Percentiles rank a stretch among this genome's conserved stretches.
Conservation (phyloP, 2,888 invertebrate genomes). For the Phengaris alcon region DNA sequence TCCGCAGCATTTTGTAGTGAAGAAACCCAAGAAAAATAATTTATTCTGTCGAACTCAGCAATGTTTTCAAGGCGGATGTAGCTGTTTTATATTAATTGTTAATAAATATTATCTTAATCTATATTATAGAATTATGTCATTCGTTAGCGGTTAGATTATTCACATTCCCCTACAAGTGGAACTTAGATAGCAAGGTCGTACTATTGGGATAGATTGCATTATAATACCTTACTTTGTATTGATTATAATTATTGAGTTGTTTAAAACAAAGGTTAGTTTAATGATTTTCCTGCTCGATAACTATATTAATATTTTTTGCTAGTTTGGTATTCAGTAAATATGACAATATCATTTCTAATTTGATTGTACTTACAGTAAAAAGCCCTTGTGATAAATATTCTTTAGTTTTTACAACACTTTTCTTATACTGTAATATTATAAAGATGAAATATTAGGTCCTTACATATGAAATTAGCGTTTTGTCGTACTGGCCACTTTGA, state of each 20-base stretch:
- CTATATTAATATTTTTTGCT: not conserved
- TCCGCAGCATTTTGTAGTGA: no score
- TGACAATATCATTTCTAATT: no score
- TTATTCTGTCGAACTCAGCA: no score
- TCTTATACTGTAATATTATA: no score
- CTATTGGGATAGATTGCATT: conserved; percentile 1
- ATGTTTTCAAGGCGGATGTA: not conserved
- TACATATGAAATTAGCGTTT: no score
- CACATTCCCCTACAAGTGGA: conserved; percentile 8
- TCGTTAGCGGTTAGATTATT: conserved; percentile 5
- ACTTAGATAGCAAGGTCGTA: conserved; percentile 22
- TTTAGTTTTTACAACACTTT: no score
- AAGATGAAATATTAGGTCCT: no score
- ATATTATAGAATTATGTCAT: conserved; percentile 15
- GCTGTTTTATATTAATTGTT: conserved; percentile 17
- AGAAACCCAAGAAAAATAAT: no score
- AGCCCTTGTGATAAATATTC: no score
- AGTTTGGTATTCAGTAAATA: no score
- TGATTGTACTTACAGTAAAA: no score
- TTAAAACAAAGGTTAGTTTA: not conserved
- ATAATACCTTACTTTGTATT: conserved; percentile 12
- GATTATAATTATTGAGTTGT: not conserved
- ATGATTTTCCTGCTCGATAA: not conserved
- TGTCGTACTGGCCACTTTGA: no score
- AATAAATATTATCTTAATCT: conserved; percentile 21